Percentiles rank a stretch among this genome's conserved stretches.
phyloP scores from a whole-genome alignment of 2,113 vertebrate genomes.

The Gymnogyps californianus region DNA sequence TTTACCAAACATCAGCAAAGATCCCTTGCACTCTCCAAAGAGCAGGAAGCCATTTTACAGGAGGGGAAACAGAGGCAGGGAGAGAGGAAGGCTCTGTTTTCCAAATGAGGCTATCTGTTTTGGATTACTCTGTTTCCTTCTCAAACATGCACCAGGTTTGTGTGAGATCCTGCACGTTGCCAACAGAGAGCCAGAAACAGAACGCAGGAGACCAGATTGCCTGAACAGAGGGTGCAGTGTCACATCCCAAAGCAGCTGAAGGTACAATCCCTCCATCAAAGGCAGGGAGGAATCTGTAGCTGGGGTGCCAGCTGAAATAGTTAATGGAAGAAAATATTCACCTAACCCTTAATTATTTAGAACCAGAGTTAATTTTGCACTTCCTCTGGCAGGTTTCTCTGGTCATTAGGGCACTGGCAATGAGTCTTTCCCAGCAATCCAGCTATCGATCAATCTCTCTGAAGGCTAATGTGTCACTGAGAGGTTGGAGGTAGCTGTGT shows the following conservation, averaged over 20 bases:
- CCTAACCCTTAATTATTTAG: conserved; percentile 33
- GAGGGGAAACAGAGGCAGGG: not conserved
- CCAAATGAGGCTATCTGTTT: not conserved
- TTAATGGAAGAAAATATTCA: not conserved
- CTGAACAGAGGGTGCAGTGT: not conserved
- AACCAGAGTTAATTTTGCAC: conserved; percentile 11
- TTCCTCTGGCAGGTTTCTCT: not conserved
- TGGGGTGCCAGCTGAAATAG: not conserved
- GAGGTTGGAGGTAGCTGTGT: not conserved
- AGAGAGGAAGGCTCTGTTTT: not conserved
- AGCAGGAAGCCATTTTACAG: not conserved
- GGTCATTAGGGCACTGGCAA: not conserved
- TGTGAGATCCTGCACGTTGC: not conserved
- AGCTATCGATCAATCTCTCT: not conserved
- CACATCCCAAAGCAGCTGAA: not conserved
- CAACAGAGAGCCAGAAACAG: not conserved
- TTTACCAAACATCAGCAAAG: not conserved
- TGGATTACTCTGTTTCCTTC: not conserved
- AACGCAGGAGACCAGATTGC: not conserved
- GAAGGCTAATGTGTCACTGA: not conserved
- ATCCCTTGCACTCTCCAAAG: not conserved
- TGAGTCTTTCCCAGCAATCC: not conserved
- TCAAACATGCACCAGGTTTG: not conserved
- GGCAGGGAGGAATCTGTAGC: not conserved
- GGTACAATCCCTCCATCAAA: not conserved